A percentile compares a stretch with the other conserved stretches of the same genome.
Conservation (phyloP, 2,888 invertebrate species). For the Troilus luridus region DNA sequence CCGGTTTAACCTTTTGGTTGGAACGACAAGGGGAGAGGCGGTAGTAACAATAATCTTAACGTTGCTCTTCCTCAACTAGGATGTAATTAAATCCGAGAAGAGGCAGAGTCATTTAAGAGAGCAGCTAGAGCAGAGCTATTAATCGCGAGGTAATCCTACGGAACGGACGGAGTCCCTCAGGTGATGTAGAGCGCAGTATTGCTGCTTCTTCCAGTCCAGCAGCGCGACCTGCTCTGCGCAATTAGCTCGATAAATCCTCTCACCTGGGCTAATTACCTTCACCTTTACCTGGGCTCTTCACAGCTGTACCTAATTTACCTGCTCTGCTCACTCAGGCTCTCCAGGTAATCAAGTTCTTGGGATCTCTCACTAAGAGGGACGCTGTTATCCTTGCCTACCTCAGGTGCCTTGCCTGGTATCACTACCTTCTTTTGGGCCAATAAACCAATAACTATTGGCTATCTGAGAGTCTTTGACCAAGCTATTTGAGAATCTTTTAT, state of each 20-base stretch:
- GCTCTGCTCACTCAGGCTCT: neutral
- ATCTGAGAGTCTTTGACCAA: no score
- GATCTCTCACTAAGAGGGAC: neutral
- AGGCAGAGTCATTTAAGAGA: neutral
- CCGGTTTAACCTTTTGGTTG: no score
- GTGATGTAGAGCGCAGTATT: neutral
- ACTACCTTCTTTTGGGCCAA: no score
- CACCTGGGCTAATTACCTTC: neutral
- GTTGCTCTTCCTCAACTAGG: neutral
- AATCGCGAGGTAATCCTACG: neutral
- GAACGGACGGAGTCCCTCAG: neutral
- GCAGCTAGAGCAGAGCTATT: neutral
- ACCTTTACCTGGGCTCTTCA: neutral
- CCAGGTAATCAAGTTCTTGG: neutral
- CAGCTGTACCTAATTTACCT: neutral
- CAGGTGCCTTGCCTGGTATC: no score
- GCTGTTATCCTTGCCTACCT: no score
- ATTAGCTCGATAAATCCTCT: neutral
- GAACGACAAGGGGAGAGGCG: no score
- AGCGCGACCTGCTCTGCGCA: neutral
- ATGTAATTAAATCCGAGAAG: neutral
- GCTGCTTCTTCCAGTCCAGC: no score
- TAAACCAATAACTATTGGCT: no score
- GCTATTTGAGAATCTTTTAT: no score
- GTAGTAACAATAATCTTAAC: neutral